phyloP scores from a whole-genome alignment of 2,888 invertebrate species.

The Uloborus plumipes region DNA sequence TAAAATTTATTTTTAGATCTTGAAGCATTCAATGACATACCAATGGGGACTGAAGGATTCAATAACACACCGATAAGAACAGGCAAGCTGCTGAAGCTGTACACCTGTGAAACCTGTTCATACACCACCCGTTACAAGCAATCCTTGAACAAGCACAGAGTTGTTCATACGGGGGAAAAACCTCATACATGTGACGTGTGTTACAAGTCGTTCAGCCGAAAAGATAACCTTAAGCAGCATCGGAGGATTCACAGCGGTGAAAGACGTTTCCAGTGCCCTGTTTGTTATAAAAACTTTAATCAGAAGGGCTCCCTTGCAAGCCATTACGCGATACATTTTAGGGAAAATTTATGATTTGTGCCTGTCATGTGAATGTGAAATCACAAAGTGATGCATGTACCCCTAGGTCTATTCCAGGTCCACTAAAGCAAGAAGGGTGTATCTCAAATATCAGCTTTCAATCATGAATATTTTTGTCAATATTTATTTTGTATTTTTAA shows the following conservation, averaged over 20 bases:
- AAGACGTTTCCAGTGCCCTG: constrained; percentile 7
- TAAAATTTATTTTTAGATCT: background rate
- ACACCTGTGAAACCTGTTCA: background rate
- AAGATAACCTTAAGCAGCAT: constrained; percentile 21
- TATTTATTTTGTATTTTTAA: too few species aligned
- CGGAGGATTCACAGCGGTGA: constrained; percentile 18
- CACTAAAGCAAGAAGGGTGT: background rate
- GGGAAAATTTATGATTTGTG: constrained; percentile 6
- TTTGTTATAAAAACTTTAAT: constrained; percentile 14
- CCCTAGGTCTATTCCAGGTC: too few species aligned
- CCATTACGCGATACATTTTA: constrained; percentile 10
- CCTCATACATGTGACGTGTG: constrained; percentile 9
- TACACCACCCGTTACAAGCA: background rate
- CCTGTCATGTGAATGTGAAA: background rate
- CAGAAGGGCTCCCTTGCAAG: constrained; percentile 7
- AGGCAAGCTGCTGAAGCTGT: background rate
- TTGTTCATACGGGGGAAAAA: constrained; percentile 3
- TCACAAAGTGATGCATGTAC: too few species aligned
- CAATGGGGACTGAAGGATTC: too few species aligned
- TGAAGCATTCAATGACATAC: background rate
- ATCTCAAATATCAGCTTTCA: background rate
- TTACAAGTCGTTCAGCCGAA: background rate
- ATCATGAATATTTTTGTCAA: background rate
- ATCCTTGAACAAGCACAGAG: constrained; percentile 8
- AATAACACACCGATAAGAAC: background rate